These are phyloP conservation scores for Anarsia innoxiella DNA, from an alignment of 2,888 invertebrate genomes.

Conservation along the genomic window DNA sequence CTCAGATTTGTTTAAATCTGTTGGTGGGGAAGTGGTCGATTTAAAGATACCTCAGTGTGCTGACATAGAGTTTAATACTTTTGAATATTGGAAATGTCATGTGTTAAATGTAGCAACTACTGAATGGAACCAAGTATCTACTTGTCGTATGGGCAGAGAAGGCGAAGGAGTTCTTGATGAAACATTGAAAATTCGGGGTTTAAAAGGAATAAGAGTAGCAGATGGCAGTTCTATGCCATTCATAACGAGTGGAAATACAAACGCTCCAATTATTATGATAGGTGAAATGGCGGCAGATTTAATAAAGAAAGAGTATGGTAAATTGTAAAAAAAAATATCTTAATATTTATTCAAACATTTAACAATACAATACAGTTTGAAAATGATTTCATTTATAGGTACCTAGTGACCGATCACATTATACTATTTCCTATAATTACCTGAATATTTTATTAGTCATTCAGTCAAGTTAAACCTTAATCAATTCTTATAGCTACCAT, in stretches of 20 bases:
- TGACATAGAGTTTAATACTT: slow-evolving; percentile 57
- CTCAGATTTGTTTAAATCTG: slow-evolving; percentile 33
- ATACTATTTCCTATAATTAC: no score
- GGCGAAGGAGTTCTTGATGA: slow-evolving; percentile 51
- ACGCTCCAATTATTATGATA: slow-evolving; percentile 59
- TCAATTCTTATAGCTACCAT: no score
- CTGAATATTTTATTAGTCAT: no score
- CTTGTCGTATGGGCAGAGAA: slow-evolving; percentile 49
- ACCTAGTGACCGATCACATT: no score
- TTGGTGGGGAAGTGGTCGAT: slow-evolving; percentile 32
- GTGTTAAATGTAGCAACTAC: slow-evolving; percentile 71
- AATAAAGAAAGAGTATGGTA: slow-evolving; percentile 43
- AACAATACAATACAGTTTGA: no score
- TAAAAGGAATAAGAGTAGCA: slow-evolving; percentile 42
- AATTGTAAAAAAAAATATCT: no score
- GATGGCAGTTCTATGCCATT: slow-evolving; percentile 58
- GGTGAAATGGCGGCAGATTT: slow-evolving; percentile 60
- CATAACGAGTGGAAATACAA: slow-evolving; percentile 55
- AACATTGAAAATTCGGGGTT: slow-evolving; percentile 40
- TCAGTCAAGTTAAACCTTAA: no score
- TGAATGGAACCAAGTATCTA: slow-evolving; percentile 76
- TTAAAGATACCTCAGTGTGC: slow-evolving; percentile 69
- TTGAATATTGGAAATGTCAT: slow-evolving; percentile 79
- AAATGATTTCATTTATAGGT: no score
- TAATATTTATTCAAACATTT: no score